Base-by-base conservation (phyloP, 2,113 vertebrate genomes). In the Microcebus tavaratra region DNA sequence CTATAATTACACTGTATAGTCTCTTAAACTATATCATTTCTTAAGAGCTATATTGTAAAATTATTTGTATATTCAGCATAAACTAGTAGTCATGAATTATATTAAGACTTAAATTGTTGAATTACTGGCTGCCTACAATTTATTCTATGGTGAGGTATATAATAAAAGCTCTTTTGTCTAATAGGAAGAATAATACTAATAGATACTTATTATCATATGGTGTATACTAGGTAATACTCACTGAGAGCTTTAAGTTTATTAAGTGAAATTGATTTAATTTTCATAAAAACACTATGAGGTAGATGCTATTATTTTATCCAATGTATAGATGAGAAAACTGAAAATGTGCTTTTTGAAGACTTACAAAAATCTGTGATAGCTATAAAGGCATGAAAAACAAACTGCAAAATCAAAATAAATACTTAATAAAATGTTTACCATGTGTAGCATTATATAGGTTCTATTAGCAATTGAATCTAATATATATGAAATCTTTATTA, bases 361-460 rank as follows among this genome's bases (percentile, higher is more conserved):
- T 45, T 80, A 70, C 13, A 25, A 86, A 96, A 93, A 96, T 84
- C 79, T 7, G 4, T 75, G 25, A 87, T 80, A 10, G 21, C 34
- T 84, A 45, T 75, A 91, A 96, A 45, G 9, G 91, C 61, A 81
- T 55, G 42, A 79, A 87, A 90, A 90, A 13, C 67, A 88, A 88
- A 84, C 45, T 88, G 2, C 2, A 85, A 84, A 92, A 94, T 90
- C 27, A 95, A 91, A 95, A 90, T 6, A 95, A 96, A 88, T 53
- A 6, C 23, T 94, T 81, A 50, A 88, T 61, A 84, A 94, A 89
- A 90, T 92, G 5, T 82, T n/a, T 90, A 63, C 3, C 45, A 68
- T 34, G 75, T 2, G 29, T 27, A 90, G 34, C 23, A 75, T 95
- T 83, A 34, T 3, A 82, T 70, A 42, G 7, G n/a, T 31, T 17